Conservation (phyloP, 1,140 invertebrate species). For the Anoplolepis gracilipes region DNA sequence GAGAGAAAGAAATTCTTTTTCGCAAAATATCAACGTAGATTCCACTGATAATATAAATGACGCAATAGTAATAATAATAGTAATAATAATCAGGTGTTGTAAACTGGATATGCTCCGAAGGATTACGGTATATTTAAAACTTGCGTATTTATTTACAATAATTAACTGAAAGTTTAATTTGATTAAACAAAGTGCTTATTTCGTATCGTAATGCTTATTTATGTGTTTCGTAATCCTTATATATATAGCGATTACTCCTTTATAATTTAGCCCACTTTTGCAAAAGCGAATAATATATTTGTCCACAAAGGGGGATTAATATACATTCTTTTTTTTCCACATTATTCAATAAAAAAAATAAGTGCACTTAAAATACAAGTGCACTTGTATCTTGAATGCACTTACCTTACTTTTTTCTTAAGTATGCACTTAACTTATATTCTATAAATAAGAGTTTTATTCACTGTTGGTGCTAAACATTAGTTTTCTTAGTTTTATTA, state of each 20-base stretch:
- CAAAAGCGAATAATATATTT: background rate
- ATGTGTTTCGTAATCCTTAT: too few species aligned
- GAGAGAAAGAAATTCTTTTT: background rate
- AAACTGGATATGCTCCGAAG: background rate
- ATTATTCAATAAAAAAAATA: slow-evolving; percentile 1
- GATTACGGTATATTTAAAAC: background rate
- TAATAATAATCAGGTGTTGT: background rate
- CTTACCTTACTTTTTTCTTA: too few species aligned
- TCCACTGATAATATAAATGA: background rate
- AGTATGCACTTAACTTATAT: background rate
- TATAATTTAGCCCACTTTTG: background rate
- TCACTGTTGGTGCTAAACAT: background rate
- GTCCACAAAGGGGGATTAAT: background rate
- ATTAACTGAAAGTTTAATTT: background rate
- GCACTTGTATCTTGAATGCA: too few species aligned
- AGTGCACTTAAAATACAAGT: background rate
- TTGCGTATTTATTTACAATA: background rate
- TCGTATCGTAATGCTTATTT: background rate
- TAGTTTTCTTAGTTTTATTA: background rate
- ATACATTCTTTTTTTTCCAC: background rate
- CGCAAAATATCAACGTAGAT: background rate
- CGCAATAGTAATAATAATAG: too few species aligned
- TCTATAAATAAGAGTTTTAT: background rate
- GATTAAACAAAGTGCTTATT: background rate
- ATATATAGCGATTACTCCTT: background rate